Conservation (phyloP, 1,140 invertebrate species). For the Onthophagus taurus region DNA sequence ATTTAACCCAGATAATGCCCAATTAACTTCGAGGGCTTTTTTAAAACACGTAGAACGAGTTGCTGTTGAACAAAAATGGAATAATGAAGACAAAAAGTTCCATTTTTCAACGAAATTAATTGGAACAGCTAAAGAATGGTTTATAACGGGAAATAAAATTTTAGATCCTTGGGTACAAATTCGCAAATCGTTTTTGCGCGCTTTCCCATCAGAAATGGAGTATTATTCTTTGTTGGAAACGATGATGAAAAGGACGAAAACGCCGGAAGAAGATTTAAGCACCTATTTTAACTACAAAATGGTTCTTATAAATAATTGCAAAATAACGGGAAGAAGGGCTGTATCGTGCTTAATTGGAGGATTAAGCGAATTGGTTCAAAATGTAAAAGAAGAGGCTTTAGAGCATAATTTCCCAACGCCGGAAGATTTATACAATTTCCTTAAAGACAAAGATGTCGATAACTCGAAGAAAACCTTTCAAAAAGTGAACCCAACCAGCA, state of each 20-base stretch:
- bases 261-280: constrained; percentile 8
- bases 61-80: constrained; percentile 5
- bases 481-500: background rate
- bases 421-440: constrained; percentile 9
- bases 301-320: constrained; percentile 12
- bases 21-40: constrained; percentile 3
- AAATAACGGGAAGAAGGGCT: constrained; percentile 13
- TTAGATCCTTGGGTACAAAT: constrained; percentile 7
- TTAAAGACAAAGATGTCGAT: constrained; percentile 7
- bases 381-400: constrained; percentile 5
- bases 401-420: constrained; percentile 13
- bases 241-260: constrained; percentile 14
- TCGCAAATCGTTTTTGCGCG: constrained; percentile 5
- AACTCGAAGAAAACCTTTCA: background rate
- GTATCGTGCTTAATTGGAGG: constrained; percentile 16
- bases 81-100: constrained; percentile 13
- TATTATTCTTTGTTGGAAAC: constrained; percentile 3
- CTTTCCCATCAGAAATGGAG: constrained; percentile 16
- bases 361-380: background rate
- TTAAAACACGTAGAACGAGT: constrained; percentile 8
- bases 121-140: constrained; percentile 15
- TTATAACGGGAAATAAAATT: constrained; percentile 8
- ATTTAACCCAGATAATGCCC: constrained; percentile 11
- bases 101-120: constrained; percentile 11
- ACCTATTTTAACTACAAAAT: constrained; percentile 16